These are phyloP conservation scores for Himalopsyche anomala DNA, from an alignment of 2,888 invertebrate species.

Conservation along the genomic window DNA sequence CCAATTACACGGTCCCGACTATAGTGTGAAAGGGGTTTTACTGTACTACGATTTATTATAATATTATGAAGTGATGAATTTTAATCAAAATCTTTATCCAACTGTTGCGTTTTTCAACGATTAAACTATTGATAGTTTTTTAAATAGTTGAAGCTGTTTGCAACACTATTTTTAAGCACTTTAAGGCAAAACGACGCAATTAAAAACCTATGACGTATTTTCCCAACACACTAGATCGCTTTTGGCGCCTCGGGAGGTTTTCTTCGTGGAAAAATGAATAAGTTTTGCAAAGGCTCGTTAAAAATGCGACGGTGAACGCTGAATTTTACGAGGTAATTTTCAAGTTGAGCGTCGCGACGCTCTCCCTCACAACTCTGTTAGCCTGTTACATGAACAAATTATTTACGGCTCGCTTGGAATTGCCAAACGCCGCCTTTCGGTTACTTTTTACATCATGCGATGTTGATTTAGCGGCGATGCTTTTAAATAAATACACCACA, in stretches of 20 bases:
- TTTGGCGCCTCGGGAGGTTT: slow-evolving; percentile 39
- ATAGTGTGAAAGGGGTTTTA: no score
- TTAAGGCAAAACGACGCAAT: background rate
- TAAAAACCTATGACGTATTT: slow-evolving; percentile 11
- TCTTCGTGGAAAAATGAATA: background rate
- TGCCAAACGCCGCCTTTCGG: background rate
- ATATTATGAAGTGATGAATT: no score
- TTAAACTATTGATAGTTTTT: no score
- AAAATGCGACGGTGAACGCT: slow-evolving; percentile 47
- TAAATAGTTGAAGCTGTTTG: background rate
- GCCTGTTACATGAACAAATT: slow-evolving; percentile 52
- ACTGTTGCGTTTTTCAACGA: no score
- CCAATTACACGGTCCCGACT: no score
- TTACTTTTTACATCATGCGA: background rate
- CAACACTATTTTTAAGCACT: background rate
- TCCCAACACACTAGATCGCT: slow-evolving; percentile 18
- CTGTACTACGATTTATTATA: no score
- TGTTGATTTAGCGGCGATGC: background rate
- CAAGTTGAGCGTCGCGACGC: slow-evolving; percentile 46
- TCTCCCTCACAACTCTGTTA: slow-evolving; percentile 54
- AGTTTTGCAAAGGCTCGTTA: slow-evolving; percentile 50
- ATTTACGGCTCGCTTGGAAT: slow-evolving; percentile 52
- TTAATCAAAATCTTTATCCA: no score
- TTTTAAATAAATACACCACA: no score
- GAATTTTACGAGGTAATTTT: slow-evolving; percentile 62